A percentile compares a stretch with the other conserved stretches of the same genome.
Conservation (phyloP, 2,888 invertebrate species). For the Brachynemurus nebulosus region DNA sequence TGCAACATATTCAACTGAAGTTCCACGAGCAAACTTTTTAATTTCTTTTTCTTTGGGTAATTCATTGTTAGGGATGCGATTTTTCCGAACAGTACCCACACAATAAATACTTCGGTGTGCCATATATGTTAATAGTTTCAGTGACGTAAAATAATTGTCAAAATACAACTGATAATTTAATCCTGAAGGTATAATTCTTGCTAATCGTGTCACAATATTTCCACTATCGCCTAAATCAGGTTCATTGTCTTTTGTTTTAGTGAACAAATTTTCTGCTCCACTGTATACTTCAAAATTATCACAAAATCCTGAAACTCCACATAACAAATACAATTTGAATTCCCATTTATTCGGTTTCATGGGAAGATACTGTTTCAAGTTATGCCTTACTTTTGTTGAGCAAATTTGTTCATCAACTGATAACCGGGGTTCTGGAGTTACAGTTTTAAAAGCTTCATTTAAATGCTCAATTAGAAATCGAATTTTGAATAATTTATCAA, state of each 20-base stretch:
- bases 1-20: constrained; percentile 19
- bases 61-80: constrained; percentile 24
- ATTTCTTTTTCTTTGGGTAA: constrained; percentile 21
- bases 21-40: constrained; percentile 20
- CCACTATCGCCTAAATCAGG: constrained; percentile 21
- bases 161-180: constrained; percentile 24
- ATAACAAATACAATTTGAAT: constrained; percentile 22
- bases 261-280: constrained; percentile 13
- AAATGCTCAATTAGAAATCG: constrained; percentile 17
- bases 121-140: constrained; percentile 20
- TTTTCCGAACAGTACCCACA: constrained; percentile 23
- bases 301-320: constrained; percentile 18
- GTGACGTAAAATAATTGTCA: constrained; percentile 24
- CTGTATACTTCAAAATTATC: constrained; percentile 21
- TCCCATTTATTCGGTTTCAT: constrained; percentile 25
- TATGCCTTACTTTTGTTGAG: constrained; percentile 24
- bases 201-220: constrained; percentile 22
- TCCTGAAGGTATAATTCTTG: constrained; percentile 19
- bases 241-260: constrained; percentile 9
- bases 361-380: constrained; percentile 23
- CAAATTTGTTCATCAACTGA: constrained; percentile 23
- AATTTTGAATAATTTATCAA: constrained; percentile 18
- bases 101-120: constrained; percentile 21
- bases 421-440: constrained; percentile 23
- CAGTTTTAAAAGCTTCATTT: constrained; percentile 21